Percentiles rank a stretch among this genome's conserved stretches.
These are phyloP conservation scores for Melieria crassipennis DNA, from an alignment of 2,888 invertebrate species.

Conservation along the genomic window DNA sequence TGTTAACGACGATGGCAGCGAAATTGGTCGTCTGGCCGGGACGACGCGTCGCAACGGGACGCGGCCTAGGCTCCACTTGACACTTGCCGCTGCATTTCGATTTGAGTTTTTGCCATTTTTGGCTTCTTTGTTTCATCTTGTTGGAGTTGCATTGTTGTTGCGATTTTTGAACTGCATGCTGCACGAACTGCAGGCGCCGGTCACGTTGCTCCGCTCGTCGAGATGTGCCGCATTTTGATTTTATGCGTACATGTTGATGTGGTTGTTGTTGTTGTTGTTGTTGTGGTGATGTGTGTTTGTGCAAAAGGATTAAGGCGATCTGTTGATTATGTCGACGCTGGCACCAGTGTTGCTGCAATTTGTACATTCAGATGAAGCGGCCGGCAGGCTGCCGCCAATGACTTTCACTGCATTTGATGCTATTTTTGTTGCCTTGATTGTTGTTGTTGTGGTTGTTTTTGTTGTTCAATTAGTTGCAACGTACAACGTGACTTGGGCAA, in stretches of 20 bases:
- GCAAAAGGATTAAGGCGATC: slow-evolving; percentile 18
- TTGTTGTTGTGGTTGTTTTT: slow-evolving; percentile 32
- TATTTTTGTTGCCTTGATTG: slow-evolving; percentile 27
- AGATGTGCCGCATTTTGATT: slow-evolving; percentile 7
- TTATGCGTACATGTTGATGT: not conserved
- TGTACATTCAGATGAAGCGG: not conserved
- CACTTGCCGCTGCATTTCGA: slow-evolving; percentile 18
- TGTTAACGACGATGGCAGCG: no score
- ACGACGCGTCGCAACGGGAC: no score
- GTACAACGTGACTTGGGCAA: slow-evolving; percentile 31
- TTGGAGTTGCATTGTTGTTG: slow-evolving; percentile 41
- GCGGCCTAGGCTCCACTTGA: slow-evolving; percentile 21
- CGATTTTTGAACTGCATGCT: slow-evolving; percentile 21
- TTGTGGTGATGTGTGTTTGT: slow-evolving; percentile 4
- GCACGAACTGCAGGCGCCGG: not conserved
- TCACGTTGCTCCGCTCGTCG: slow-evolving; percentile 5
- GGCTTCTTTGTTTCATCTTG: slow-evolving; percentile 24
- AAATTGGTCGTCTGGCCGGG: no score
- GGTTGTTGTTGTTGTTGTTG: not conserved
- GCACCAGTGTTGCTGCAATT: slow-evolving; percentile 20
- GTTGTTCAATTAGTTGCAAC: slow-evolving; percentile 9
- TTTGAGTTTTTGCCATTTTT: not conserved
- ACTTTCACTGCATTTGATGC: not conserved
- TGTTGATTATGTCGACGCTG: slow-evolving; percentile 26
- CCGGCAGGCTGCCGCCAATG: not conserved